These are phyloP conservation scores for Spilarctia lutea DNA, from an alignment of 2,888 invertebrate genomes.

Conservation along the genomic window DNA sequence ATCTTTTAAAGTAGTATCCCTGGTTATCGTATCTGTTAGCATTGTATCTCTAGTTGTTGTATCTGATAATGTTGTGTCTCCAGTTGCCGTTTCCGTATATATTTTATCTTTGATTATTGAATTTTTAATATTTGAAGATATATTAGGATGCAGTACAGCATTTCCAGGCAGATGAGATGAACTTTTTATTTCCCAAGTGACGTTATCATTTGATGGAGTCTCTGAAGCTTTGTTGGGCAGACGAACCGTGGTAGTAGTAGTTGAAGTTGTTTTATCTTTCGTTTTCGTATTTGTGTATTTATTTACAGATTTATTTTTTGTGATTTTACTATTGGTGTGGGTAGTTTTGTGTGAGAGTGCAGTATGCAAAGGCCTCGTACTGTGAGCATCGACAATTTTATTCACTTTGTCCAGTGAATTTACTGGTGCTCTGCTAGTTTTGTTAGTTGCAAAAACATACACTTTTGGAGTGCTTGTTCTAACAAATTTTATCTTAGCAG, in stretches of 20 bases:
- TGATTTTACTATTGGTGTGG: not conserved
- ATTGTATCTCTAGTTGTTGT: not conserved
- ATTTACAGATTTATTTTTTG: not conserved
- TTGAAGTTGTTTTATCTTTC: not conserved
- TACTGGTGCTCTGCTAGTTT: not conserved
- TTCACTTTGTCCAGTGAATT: not conserved
- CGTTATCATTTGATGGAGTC: not conserved
- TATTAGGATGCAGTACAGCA: not conserved
- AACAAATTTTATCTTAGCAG: not conserved
- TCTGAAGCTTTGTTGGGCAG: not conserved
- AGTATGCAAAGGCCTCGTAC: not conserved
- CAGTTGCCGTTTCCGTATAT: not conserved
- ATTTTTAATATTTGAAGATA: slow-evolving; percentile 2
- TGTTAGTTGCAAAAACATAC: not conserved
- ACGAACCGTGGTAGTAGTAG: not conserved
- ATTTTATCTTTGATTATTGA: not conserved
- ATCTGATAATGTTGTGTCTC: not conserved
- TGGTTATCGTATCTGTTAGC: not conserved
- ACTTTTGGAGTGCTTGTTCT: not conserved
- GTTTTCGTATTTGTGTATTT: not conserved
- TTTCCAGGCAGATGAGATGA: not conserved
- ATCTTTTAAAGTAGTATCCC: not conserved
- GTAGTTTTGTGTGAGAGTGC: not conserved
- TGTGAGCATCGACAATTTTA: not conserved
- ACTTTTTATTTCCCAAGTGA: not conserved